A percentile compares a stretch with the other conserved stretches of the same genome.
These are phyloP conservation scores for Actinia tenebrosa DNA, from an alignment of 64 coral and sea anemone species.

Conservation along the genomic window DNA sequence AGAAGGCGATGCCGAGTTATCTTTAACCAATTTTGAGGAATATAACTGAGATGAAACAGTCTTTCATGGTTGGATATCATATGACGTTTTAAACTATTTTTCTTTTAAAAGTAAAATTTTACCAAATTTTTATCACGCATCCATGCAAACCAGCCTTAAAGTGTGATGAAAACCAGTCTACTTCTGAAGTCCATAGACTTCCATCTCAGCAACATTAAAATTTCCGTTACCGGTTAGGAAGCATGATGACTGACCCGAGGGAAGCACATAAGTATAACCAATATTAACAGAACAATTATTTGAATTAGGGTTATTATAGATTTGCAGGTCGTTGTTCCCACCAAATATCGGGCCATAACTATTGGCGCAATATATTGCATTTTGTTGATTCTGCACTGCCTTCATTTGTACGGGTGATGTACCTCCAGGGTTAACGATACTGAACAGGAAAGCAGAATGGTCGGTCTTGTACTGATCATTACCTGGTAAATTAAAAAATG, in stretches of 20 bases:
- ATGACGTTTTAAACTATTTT: too few species aligned
- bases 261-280: neutral
- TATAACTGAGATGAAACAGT: too few species aligned
- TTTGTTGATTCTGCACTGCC: neutral
- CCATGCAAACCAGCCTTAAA: too few species aligned
- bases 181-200: conserved; percentile 4
- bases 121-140: too few species aligned
- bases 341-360: neutral
- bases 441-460: neutral
- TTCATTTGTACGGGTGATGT: conserved; percentile 4
- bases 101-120: too few species aligned
- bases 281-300: neutral
- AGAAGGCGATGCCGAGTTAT: too few species aligned
- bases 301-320: neutral
- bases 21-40: too few species aligned
- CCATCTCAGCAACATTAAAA: conserved; percentile 5
- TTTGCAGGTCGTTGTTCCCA: neutral
- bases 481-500: neutral
- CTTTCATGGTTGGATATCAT: too few species aligned
- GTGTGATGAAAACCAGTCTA: too few species aligned
- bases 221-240: neutral
- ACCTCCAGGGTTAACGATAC: neutral
- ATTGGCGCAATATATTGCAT: neutral
- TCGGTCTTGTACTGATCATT: neutral
- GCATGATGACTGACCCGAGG: neutral